phyloP scores from a whole-genome alignment of 2,113 vertebrate genomes.

The Myanophis thanlyinensis region DNA sequence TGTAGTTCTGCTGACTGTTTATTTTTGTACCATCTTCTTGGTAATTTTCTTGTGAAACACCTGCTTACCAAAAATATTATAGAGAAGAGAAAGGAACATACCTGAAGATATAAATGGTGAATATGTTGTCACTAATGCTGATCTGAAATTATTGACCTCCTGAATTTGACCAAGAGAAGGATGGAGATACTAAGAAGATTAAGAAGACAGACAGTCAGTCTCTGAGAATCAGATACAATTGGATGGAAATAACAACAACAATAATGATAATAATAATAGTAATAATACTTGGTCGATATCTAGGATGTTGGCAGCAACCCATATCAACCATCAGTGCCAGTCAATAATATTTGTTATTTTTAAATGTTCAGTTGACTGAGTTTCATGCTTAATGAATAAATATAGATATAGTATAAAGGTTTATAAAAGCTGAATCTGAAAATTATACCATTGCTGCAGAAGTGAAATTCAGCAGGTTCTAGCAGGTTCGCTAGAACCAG shows the following conservation, averaged over 20 bases:
- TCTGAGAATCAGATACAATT: neutral
- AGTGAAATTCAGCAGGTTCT: too few relatives aligned
- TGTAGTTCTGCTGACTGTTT: neutral
- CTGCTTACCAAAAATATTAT: neutral
- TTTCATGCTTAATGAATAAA: too few relatives aligned
- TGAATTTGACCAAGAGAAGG: neutral
- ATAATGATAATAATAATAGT: too few relatives aligned
- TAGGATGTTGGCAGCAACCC: too few relatives aligned
- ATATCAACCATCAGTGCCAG: too few relatives aligned
- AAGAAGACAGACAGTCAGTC: neutral
- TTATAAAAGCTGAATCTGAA: neutral
- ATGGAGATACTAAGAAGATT: too few relatives aligned
- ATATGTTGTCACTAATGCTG: neutral
- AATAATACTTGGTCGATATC: too few relatives aligned
- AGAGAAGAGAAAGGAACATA: neutral
- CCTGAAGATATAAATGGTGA: neutral
- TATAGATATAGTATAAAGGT: neutral
- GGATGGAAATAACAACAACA: neutral
- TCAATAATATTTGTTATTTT: too few relatives aligned
- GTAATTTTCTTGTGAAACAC: neutral
- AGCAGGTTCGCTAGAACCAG: too few relatives aligned
- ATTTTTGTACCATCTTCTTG: neutral
- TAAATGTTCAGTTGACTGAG: too few relatives aligned
- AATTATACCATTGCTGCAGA: neutral
- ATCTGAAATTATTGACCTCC: neutral